Conservation (phyloP, 2,113 vertebrate species). For the human (Homo sapiens) region GRCh38 chr11:73654001-73654500, state of each 20-base stretch:
- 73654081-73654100: not conserved
- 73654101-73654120: not conserved
- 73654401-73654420: not conserved
- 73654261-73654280: not conserved
- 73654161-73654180: not conserved
- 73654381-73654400: not conserved
- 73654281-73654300: not conserved
- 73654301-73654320: not conserved
- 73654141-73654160: not conserved
- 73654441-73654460: not conserved
- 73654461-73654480: slow-evolving; percentile 6
- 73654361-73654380: not conserved
- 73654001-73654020: too few species aligned
- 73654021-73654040: not conserved
- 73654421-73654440: not conserved
- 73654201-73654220: not conserved
- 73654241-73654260: not conserved
- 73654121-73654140: not conserved
- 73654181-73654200: not conserved
- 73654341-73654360: not conserved
- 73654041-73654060: not conserved
- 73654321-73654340: not conserved
- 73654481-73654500: not conserved
- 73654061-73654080: not conserved
- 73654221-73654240: not conserved